Percentiles rank a stretch among this genome's conserved stretches.
phyloP scores from a whole-genome alignment of 1,140 invertebrate genomes.

The Diploscapter pachys region DNA sequence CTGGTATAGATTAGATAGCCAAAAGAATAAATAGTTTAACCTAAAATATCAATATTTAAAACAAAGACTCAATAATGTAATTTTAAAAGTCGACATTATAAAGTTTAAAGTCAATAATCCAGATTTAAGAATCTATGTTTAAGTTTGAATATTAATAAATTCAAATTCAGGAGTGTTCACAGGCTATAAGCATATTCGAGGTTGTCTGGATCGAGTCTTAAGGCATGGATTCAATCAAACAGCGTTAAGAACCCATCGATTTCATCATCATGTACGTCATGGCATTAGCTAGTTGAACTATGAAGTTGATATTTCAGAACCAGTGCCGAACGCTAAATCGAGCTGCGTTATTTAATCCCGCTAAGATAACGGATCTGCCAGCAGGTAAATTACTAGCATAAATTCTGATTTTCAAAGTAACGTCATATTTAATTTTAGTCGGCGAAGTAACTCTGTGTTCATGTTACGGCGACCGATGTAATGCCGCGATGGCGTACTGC shows the following conservation, averaged over 20 bases:
- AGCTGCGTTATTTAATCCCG: constrained; percentile 47
- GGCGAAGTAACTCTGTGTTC: constrained; percentile 34
- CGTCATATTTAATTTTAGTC: background rate
- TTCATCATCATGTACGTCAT: constrained; percentile 46
- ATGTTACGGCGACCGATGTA: constrained; percentile 34
- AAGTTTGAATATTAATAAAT: background rate
- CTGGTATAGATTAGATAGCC: constrained; percentile 30
- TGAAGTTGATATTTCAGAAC: constrained; percentile 39
- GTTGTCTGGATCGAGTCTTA: constrained; percentile 49
- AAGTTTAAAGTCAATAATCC: too few species aligned
- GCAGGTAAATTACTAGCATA: background rate
- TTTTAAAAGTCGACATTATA: too few species aligned
- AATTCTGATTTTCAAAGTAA: too few species aligned
- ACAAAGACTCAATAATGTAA: too few species aligned
- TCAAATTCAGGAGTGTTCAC: constrained; percentile 50
- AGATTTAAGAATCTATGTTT: too few species aligned
- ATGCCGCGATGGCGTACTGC: background rate
- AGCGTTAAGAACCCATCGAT: constrained; percentile 52
- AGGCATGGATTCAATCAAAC: constrained; percentile 52
- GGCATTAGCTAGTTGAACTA: background rate
- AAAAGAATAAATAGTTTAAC: background rate
- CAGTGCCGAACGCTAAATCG: constrained; percentile 48
- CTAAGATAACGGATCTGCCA: constrained; percentile 25
- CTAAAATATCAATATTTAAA: background rate
- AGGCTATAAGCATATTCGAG: constrained; percentile 56